Evolutionary conservation across 2,113 vertebrate genomes (phyloP).

Genomic region (Gobiocypris rarus): DNA sequence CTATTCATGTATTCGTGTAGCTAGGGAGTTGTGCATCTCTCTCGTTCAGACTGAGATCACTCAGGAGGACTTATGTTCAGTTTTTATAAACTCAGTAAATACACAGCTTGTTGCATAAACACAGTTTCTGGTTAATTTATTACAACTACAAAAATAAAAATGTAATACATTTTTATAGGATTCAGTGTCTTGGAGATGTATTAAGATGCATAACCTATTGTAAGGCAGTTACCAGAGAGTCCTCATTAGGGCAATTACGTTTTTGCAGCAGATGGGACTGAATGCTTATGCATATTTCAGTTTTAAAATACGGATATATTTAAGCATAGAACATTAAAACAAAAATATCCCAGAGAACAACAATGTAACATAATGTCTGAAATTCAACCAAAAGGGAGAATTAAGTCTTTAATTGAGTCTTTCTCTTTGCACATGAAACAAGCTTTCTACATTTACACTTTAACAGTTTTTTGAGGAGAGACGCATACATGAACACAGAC

Average conservation of each 20-base stretch:
- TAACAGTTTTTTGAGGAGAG: background rate
- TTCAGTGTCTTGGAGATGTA: background rate
- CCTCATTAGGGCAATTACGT: background rate
- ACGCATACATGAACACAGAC: background rate
- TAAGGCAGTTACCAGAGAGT: background rate
- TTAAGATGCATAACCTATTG: background rate
- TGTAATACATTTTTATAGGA: background rate
- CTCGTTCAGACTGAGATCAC: background rate
- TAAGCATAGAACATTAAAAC: background rate
- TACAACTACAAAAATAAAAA: background rate
- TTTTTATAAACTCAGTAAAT: background rate
- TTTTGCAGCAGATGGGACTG: background rate
- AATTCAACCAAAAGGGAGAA: background rate
- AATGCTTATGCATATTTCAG: background rate
- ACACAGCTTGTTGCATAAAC: background rate
- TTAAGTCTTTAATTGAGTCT: background rate
- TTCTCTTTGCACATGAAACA: background rate
- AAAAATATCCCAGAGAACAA: background rate
- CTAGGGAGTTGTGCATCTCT: background rate
- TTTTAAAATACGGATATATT: background rate
- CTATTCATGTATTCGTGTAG: slow-evolving; percentile 23
- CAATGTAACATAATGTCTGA: background rate
- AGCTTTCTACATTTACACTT: background rate
- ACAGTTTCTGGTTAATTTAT: background rate
- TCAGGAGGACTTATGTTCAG: background rate